A percentile compares a stretch with the other conserved stretches of the same genome.
Evolutionary conservation across 2,113 vertebrate species (phyloP).

Genomic region (Nettapus auritus): DNA sequence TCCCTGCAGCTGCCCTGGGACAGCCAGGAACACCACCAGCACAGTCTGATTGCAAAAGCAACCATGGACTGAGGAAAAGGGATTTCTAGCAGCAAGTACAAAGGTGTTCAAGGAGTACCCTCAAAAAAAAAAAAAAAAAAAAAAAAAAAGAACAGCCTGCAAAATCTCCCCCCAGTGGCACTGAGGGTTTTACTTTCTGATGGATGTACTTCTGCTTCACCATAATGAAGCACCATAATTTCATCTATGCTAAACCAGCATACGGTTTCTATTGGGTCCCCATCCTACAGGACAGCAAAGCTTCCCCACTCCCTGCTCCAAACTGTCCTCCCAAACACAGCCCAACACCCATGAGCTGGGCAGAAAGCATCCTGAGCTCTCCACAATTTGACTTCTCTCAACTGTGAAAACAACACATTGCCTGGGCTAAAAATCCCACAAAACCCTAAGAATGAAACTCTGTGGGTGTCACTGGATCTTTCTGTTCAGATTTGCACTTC

Average conservation of each 20-base stretch:
- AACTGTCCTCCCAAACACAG: background rate
- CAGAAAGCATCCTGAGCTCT: background rate
- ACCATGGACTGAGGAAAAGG: background rate
- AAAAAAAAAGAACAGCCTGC: background rate
- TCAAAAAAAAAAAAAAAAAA: background rate
- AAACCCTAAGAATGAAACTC: slow-evolving; percentile 25
- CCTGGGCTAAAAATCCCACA: background rate
- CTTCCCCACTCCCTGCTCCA: background rate
- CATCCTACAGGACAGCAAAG: background rate
- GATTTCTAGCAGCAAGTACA: background rate
- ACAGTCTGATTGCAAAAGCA: background rate
- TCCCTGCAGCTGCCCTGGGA: fast-evolving
- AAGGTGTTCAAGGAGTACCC: background rate
- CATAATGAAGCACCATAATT: no score
- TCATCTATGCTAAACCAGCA: background rate
- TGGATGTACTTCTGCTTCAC: background rate
- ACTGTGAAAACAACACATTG: background rate
- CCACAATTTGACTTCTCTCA: background rate
- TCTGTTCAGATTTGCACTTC: slow-evolving; percentile 22
- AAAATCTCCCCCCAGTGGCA: background rate
- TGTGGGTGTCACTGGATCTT: background rate
- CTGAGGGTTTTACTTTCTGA: background rate
- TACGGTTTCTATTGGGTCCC: background rate
- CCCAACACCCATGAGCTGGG: background rate
- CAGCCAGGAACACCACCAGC: background rate